These are phyloP conservation scores for Scaptodrosophila latifasciaeformis DNA, from an alignment of 2,888 invertebrate species.

Conservation along the genomic window DNA sequence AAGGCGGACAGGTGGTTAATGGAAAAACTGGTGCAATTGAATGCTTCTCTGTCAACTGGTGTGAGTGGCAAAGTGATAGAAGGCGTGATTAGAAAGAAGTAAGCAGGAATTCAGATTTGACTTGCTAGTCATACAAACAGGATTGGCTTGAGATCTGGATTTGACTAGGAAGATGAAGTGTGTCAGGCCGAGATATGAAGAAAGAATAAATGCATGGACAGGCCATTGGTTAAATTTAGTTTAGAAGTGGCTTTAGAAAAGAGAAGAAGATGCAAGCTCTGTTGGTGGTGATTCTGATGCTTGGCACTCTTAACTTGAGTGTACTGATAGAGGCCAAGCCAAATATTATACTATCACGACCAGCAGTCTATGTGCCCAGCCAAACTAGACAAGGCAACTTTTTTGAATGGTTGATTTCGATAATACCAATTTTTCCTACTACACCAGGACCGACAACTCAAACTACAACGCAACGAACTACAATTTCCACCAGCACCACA, in stretches of 20 bases:
- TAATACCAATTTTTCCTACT: slow-evolving; percentile 28
- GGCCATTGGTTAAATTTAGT: background rate
- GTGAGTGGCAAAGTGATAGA: background rate
- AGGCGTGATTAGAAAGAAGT: background rate
- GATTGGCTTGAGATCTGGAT: background rate
- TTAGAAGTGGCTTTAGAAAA: background rate
- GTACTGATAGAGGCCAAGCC: slow-evolving; percentile 21
- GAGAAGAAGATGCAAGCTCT: background rate
- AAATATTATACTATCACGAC: slow-evolving; percentile 7
- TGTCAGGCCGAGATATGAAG: background rate
- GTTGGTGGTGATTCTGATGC: background rate
- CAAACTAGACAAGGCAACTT: slow-evolving; percentile 26
- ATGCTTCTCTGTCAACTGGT: background rate
- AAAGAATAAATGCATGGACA: background rate
- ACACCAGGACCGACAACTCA: slow-evolving; percentile 6
- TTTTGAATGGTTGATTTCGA: slow-evolving; percentile 50
- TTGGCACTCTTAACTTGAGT: background rate
- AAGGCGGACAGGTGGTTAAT: background rate
- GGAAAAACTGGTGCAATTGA: background rate
- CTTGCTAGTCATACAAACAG: background rate
- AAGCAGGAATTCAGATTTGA: background rate
- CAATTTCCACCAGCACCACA: background rate
- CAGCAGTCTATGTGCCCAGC: background rate
- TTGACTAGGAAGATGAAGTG: background rate
- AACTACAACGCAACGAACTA: background rate